Evolutionary conservation across 1,140 invertebrate species (phyloP), one percentile per base, ranked within the genome.

Genomic region (Sycobia sp.): DNA sequence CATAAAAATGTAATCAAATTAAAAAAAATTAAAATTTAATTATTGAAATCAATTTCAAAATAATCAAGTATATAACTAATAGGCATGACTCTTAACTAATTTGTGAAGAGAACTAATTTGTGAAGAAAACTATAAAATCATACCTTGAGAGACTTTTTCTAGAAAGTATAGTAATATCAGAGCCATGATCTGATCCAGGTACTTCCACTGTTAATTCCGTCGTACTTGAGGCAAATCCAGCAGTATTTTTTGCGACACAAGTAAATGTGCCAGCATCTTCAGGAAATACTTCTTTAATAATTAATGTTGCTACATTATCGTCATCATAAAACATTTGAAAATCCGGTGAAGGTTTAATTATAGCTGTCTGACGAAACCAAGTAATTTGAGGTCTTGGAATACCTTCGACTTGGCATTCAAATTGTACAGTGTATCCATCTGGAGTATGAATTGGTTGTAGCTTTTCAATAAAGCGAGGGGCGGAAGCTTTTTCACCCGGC

Each of bases 231-330:
- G 94, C 93, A 79, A 93, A 95, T 25, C 97, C 97, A 39, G 92
- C 92, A 4, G 91, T 86, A 77, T 99, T 99, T 76, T 97, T 97
- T 13, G 96, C 94, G 13, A 98, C 92, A 72, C 96, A 97, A 0
- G 95, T 98, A 78, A 97, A 99, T 44, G 90, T 91, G 3, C 96
- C 97, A 2, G 95, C 93, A 80, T 99, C 97, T 85, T 99, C 96
- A 0, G 95, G 94, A 79, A 96, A 97, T 1, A 97, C 94, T 85
- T 98, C 96, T 54, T 90, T 88, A 66, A 99, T 97, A 20, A 97
- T 90, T 18, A 99, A 81, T 3, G 93, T 95, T 0, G 93, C 93
- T 1, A 94, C 91, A 76, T 94, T 95, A 60, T 95, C 92, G 65
- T 95, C 92, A 73, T 94, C 92, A 71, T 95, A 96, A 76, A 90